phyloP scores from a whole-genome alignment of 2,113 vertebrate genomes.

The Propithecus coquereli region DNA sequence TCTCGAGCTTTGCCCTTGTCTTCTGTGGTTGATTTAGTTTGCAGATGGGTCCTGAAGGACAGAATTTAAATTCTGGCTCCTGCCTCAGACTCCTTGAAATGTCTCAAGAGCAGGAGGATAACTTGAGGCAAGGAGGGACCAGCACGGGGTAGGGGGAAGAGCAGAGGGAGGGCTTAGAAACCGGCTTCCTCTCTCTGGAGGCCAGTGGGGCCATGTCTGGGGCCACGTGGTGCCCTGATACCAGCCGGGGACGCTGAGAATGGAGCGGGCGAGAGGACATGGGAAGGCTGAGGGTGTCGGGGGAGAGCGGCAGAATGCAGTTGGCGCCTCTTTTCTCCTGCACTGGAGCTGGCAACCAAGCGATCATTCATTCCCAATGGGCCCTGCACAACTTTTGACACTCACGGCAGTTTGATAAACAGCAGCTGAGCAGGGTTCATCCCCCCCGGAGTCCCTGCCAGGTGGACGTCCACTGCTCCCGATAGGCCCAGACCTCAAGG shows the following conservation, averaged over 20 bases:
- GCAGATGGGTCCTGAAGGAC: not conserved
- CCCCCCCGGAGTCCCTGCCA: not conserved
- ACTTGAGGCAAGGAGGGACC: not conserved
- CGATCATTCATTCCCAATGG: not conserved
- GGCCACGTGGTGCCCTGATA: not conserved
- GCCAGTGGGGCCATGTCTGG: not conserved
- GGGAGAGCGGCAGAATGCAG: not conserved
- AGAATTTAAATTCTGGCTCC: not conserved
- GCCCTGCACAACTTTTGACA: not conserved
- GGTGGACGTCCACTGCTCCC: not conserved
- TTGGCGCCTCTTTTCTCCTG: not conserved
- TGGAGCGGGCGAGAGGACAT: not conserved
- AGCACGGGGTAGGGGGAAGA: not conserved
- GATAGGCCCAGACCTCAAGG: not conserved
- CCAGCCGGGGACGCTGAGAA: not conserved
- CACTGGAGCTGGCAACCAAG: not conserved
- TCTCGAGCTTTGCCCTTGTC: not conserved
- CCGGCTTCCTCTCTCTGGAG: not conserved
- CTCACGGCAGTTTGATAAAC: not conserved
- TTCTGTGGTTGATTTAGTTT: not conserved
- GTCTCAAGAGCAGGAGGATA: not conserved
- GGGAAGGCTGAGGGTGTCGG: not conserved
- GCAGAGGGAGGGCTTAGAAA: not conserved
- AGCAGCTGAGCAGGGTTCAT: not conserved
- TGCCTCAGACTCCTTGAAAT: not conserved